phyloP scores from a whole-genome alignment of 2,797 vertebrate genomes.

The Chaetodon trifasciatus region DNA sequence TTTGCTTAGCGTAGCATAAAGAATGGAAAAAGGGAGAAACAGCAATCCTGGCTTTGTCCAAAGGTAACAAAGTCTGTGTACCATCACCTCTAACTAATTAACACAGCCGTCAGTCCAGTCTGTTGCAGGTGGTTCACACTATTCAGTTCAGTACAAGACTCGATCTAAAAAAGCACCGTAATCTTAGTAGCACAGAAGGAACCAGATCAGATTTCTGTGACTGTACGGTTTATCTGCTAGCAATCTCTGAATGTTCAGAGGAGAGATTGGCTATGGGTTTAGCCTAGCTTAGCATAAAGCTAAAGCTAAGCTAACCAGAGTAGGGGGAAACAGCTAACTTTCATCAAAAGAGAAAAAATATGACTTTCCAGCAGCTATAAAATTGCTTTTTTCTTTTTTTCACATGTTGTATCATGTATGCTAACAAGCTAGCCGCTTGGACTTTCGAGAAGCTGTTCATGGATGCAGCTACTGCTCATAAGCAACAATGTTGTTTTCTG shows the following conservation, averaged over 20 bases:
- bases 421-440: not conserved
- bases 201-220: not conserved
- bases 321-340: not conserved
- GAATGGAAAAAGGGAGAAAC: not conserved
- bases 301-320: not conserved
- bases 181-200: not conserved
- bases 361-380: not conserved
- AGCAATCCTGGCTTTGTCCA: not conserved
- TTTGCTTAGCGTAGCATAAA: not conserved
- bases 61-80: not conserved
- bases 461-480: not conserved
- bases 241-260: not conserved
- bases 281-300: conserved; percentile 4
- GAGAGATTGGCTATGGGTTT: not conserved
- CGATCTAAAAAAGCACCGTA: not conserved
- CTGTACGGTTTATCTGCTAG: not conserved
- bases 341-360: conserved; percentile 12
- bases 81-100: not conserved
- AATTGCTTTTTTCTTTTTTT: not conserved
- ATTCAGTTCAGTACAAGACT: not conserved
- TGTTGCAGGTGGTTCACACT: not conserved
- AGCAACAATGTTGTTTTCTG: not conserved
- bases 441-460: not conserved
- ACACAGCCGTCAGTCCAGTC: not conserved
- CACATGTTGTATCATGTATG: conserved; percentile 9